Percentiles rank a stretch among this genome's conserved stretches.
These are phyloP conservation scores for Limosa lapponica DNA, from an alignment of 2,797 vertebrate genomes.

Conservation along the genomic window DNA sequence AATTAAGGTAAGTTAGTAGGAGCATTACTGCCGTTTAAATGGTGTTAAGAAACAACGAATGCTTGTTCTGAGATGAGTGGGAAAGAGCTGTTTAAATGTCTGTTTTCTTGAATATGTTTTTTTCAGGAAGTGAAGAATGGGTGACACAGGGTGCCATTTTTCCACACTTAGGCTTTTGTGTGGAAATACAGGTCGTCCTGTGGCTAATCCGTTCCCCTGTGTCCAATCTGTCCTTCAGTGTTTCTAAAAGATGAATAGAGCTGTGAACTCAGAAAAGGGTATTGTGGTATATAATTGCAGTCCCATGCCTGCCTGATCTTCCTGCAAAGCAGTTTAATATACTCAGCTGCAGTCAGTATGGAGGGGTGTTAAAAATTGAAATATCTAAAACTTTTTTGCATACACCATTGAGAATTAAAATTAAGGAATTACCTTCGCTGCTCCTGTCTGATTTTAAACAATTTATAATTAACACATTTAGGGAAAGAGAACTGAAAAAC, in stretches of 20 bases:
- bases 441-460: neutral
- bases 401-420: neutral
- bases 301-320: slow-evolving; percentile 62
- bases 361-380: neutral
- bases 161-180: slow-evolving; percentile 76
- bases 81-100: slow-evolving; percentile 74
- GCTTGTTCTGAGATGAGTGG: slow-evolving; percentile 76
- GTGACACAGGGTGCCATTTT: slow-evolving; percentile 67
- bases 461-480: neutral
- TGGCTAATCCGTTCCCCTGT: slow-evolving; percentile 69
- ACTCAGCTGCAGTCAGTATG: slow-evolving; percentile 1
- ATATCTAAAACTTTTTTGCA: neutral
- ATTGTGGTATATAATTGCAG: slow-evolving; percentile 74
- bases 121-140: slow-evolving; percentile 72
- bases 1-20: neutral
- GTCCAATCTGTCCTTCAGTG: slow-evolving; percentile 67
- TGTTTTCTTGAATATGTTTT: slow-evolving; percentile 68
- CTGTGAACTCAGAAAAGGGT: slow-evolving; percentile 66
- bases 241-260: slow-evolving; percentile 76
- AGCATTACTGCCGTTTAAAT: neutral
- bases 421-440: neutral
- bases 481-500: neutral
- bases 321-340: slow-evolving; percentile 54
- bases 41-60: slow-evolving; percentile 48
- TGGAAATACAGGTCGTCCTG: slow-evolving; percentile 72